A percentile compares a stretch with the other conserved stretches of the same genome.
Evolutionary conservation across 2,797 vertebrate genomes (phyloP).

Genomic region (Balearica regulorum): DNA sequence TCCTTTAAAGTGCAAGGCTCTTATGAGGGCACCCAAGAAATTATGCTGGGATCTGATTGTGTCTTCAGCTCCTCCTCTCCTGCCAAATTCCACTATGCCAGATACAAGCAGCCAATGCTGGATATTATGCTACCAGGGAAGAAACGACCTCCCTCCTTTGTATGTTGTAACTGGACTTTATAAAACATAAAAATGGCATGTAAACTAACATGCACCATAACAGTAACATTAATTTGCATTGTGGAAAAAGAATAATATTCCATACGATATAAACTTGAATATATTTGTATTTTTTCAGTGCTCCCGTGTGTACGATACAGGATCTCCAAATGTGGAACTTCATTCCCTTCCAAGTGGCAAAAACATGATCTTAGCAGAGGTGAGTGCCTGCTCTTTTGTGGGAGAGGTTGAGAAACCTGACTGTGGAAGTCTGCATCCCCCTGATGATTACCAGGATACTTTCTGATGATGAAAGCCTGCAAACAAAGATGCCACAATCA

Average conservation of each 20-base stretch:
- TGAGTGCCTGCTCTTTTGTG: constrained; percentile 25
- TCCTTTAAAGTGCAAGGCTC: constrained; percentile 79
- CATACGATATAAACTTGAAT: neutral
- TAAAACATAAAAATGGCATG: neutral
- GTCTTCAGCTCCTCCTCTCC: neutral
- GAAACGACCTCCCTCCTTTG: neutral
- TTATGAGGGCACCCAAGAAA: constrained; percentile 68
- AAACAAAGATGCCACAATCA: neutral
- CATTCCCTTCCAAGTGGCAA: constrained; percentile 55
- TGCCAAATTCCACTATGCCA: constrained; percentile 77
- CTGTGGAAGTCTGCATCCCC: neutral
- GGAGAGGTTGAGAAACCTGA: neutral
- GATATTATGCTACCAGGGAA: constrained; percentile 30
- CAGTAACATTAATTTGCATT: neutral
- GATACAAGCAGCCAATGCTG: constrained; percentile 66
- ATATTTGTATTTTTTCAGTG: constrained; percentile 4
- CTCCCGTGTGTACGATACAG: neutral
- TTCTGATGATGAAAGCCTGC: neutral
- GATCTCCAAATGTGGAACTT: constrained; percentile 27
- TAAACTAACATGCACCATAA: neutral
- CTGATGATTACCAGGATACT: neutral
- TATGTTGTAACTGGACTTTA: constrained; percentile 21
- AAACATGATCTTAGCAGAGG: constrained; percentile 54
- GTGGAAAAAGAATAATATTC: neutral
- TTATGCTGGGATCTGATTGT: constrained; percentile 13